Percentiles rank a stretch among this genome's conserved stretches.
These are phyloP conservation scores for Diadumene lineata DNA, from an alignment of 92 coral and sea anemone species.

Conservation along the genomic window DNA sequence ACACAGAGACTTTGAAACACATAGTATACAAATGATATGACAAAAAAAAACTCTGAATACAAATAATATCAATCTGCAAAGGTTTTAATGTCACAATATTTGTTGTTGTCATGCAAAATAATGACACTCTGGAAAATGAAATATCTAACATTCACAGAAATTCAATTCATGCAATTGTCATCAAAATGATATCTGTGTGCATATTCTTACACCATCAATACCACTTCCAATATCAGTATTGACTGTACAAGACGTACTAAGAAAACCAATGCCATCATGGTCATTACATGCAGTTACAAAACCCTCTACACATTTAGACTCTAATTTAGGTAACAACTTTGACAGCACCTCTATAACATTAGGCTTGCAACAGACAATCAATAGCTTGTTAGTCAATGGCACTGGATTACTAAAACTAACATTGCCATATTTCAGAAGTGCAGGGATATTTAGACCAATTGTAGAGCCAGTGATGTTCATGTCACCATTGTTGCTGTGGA, in stretches of 20 bases:
- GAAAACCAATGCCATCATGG: slow-evolving; percentile 27
- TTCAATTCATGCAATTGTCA: too few relatives aligned
- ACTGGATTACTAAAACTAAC: slow-evolving; percentile 69
- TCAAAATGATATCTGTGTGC: background rate
- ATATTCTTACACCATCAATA: slow-evolving; percentile 30
- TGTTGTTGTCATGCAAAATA: too few relatives aligned
- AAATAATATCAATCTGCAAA: too few relatives aligned
- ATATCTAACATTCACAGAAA: too few relatives aligned
- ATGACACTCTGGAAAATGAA: too few relatives aligned
- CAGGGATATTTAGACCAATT: slow-evolving; percentile 69
- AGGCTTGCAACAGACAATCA: slow-evolving; percentile 26
- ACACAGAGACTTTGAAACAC: too few relatives aligned
- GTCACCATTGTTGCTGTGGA: slow-evolving; percentile 48
- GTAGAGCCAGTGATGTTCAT: slow-evolving; percentile 66
- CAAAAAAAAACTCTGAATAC: too few relatives aligned
- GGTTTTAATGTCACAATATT: too few relatives aligned
- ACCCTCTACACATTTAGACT: slow-evolving; percentile 34
- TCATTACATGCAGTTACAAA: slow-evolving; percentile 32
- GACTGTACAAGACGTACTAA: slow-evolving; percentile 24
- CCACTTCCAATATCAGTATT: slow-evolving; percentile 21
- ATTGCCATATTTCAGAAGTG: slow-evolving; percentile 64
- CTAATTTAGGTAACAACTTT: slow-evolving; percentile 39
- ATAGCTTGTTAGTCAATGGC: slow-evolving; percentile 58
- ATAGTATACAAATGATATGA: too few relatives aligned
- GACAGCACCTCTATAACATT: slow-evolving; percentile 37